Base-by-base conservation (phyloP, 2,113 vertebrate genomes). In the Rhipidura dahli region DNA sequence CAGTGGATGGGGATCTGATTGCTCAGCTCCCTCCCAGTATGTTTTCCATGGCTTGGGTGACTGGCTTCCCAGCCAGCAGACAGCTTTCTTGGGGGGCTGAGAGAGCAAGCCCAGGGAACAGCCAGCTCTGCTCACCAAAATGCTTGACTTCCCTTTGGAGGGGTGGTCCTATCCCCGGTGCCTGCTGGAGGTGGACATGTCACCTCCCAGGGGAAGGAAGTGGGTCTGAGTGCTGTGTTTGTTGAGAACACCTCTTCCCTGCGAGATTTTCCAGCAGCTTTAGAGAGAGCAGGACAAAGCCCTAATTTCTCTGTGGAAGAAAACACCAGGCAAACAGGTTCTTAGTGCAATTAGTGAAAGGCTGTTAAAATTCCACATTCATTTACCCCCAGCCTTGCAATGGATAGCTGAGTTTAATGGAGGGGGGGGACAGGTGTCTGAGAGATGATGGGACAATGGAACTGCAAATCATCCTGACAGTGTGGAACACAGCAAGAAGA, bases 1-100 rank as follows among this genome's bases (percentile, higher is more conserved):
- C 1, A 1, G 21, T 3, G 15, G 13, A 47, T 15, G 12, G 21
- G 2, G 2, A 50, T 37, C 5, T 1, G 2, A 39, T 20, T 11
- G 11, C 22, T 93, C 3, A 1, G 10, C 6, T 72, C 21, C 21
- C 13, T 44, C 4, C 14, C 47, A 42, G 1, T 6, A 11, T 2
- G 0, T 60, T 73, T 57, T 17, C 17, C 37, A 17, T 1, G 20
- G 9, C 16, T 80, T 39, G 39, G 27, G 15, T 27, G 31, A 44
- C 7, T 1, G 2, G 5, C 19, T 88, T 78, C 31, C 26, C 5
- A 7, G 31, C 15, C 64, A 85, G 21, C 10, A 63, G 42, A 18
- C 0, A 1, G 7, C 31, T 79, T 47, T 60, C 37, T 47, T 5
- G 0, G 23, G 17, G 5, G 15, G 13, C 18, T 42, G 17, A 47